Conservation (phyloP, 2,797 vertebrate species). For the Onychomys torridus region DNA sequence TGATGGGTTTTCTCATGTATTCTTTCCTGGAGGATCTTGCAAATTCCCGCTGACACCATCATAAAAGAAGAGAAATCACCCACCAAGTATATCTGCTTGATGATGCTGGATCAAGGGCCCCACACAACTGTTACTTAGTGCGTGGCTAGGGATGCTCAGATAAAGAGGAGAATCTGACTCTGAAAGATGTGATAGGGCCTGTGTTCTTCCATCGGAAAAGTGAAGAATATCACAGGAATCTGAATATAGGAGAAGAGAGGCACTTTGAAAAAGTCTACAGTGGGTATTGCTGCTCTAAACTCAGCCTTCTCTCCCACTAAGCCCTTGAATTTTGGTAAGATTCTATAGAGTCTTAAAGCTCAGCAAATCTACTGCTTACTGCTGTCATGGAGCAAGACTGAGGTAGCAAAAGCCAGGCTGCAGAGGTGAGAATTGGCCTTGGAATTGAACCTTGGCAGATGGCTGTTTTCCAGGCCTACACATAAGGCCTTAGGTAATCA, state of each 20-base stretch:
- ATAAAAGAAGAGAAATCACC: neutral
- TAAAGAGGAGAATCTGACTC: neutral
- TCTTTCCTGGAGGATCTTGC: neutral
- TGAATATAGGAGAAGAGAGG: neutral
- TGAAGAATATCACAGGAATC: neutral
- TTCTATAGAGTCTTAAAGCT: neutral
- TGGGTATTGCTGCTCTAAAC: neutral
- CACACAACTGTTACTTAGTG: rapidly evolving
- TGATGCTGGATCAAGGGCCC: rapidly evolving
- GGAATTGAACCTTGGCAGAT: neutral
- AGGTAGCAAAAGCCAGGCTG: neutral
- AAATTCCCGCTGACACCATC: neutral
- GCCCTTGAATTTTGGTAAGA: neutral
- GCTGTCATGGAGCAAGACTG: neutral
- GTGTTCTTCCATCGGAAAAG: neutral
- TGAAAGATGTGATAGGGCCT: neutral
- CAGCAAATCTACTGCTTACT: neutral
- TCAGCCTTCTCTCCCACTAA: neutral
- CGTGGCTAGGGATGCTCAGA: too few relatives aligned
- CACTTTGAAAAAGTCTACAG: neutral
- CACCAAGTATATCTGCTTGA: rapidly evolving
- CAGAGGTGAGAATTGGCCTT: neutral
- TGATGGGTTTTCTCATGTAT: neutral
- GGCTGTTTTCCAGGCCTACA: neutral
- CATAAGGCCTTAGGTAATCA: neutral